phyloP scores from a whole-genome alignment of 1,140 invertebrate genomes.

The Stratiolaelaps scimitus region DNA sequence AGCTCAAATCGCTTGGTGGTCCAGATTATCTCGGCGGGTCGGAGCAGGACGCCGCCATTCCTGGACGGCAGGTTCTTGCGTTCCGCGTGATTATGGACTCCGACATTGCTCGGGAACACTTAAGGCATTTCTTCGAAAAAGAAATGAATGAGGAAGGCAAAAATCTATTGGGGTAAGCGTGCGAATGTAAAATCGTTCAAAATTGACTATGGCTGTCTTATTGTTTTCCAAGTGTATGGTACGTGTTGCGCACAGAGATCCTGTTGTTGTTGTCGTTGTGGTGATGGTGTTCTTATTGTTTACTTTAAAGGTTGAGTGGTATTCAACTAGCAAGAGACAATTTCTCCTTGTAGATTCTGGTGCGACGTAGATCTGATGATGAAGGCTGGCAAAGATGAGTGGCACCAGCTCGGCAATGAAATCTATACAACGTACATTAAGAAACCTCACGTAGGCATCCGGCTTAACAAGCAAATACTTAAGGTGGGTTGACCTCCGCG shows the following conservation, averaged over 20 bases:
- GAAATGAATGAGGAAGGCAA: constrained; percentile 42
- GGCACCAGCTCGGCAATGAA: constrained; percentile 74
- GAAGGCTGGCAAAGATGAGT: constrained; percentile 54
- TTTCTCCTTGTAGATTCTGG: constrained; percentile 52
- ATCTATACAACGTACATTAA: constrained; percentile 76
- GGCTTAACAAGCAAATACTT: constrained; percentile 52
- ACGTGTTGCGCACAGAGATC: no score
- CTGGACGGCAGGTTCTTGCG: constrained; percentile 41
- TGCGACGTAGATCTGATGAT: constrained; percentile 71
- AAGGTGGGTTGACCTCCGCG: constrained; percentile 31
- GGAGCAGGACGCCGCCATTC: constrained; percentile 27
- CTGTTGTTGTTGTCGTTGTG: no score
- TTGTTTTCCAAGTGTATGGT: no score
- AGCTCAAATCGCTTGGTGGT: constrained; percentile 60
- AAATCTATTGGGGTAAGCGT: constrained; percentile 9
- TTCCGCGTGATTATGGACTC: constrained; percentile 44
- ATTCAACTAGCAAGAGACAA: no score
- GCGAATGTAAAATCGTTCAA: no score
- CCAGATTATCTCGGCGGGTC: constrained; percentile 46
- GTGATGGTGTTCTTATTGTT: no score
- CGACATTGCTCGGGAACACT: constrained; percentile 47
- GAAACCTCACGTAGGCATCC: constrained; percentile 60
- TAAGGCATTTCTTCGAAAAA: constrained; percentile 65
- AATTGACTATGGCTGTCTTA: no score
- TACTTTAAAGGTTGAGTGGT: no score